Evolutionary conservation across 2,797 vertebrate species (phyloP), one percentile per base, ranked within the genome.

Genomic region (Eospalax fontanierii): DNA sequence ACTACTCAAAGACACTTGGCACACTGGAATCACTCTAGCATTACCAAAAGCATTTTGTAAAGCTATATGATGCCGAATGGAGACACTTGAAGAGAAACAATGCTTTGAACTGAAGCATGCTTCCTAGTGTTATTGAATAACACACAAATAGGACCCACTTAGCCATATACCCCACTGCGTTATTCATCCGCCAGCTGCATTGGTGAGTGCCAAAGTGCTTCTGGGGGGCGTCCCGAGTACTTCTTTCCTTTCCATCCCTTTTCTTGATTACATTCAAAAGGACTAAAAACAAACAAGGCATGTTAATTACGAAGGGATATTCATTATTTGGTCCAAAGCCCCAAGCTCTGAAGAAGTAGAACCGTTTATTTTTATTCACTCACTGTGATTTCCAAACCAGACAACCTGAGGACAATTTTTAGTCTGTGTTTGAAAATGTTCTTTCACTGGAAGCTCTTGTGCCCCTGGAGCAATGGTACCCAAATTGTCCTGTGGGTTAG

Each of bases 241-340:
- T 81, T 97, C 97, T 96, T 97, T 98, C 96, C 98, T 97, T 97
- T 97, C 97, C 94, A 96, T 97, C 97, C 97, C 98, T 89, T 97
- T 96, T 97, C 98, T 98, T 98, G 97, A 98, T 98, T 98, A 98
- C 97, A 96, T 97, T 98, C 97, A 98, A 98, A 98, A 98, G 98
- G 97, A 83, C 97, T 93, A 97, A 98, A 96, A 97, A 94, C 87
- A 98, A 98, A 98, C 97, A 98, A 97, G 96, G 95, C 97, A 96
- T 97, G 97, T 97, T 98, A 98, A 98, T 98, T 98, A 98, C 97
- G 93, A 95, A 85, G 91, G 65, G 86, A 96, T 97, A 97, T 94
- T 98, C 97, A 95, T 96, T 97, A 95, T 97, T 95, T 97, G 95
- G 95, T 97, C 97, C 97, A 97, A 98, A 98, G 97, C 91, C 95